These are phyloP conservation scores for Poeciliopsis occidentalis DNA, from an alignment of 2,113 vertebrate genomes.

Conservation along the genomic window DNA sequence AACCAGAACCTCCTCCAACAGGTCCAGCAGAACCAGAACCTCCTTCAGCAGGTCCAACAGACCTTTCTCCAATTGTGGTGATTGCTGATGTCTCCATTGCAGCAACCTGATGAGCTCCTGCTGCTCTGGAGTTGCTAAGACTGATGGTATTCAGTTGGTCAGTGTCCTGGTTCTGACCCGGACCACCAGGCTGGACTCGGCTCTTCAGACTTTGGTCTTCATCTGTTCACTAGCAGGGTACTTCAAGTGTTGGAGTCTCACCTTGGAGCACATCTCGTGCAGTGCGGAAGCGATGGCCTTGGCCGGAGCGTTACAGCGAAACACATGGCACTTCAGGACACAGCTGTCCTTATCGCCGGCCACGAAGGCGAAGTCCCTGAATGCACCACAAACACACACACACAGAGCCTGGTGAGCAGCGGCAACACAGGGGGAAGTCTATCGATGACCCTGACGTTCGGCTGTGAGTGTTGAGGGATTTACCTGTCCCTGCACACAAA, in stretches of 20 bases:
- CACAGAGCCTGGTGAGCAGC: neutral
- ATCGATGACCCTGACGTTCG: conserved; percentile 9
- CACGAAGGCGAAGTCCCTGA: conserved; percentile 95
- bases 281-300: conserved; percentile 92
- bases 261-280: conserved; percentile 94
- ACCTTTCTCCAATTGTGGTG: neutral
- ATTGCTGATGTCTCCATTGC: neutral
- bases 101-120: neutral
- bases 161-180: too few species aligned
- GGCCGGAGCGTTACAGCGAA: conserved; percentile 92
- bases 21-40: neutral
- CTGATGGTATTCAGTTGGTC: neutral
- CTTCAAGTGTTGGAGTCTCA: conserved; percentile 39
- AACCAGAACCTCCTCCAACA: neutral
- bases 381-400: conserved; percentile 32
- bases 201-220: neutral
- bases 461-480: conserved; percentile 14
- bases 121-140: neutral
- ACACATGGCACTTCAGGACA: conserved; percentile 95
- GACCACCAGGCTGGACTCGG: neutral
- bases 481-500: conserved; percentile 73
- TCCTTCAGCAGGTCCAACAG: neutral
- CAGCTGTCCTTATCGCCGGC: conserved; percentile 95
- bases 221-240: neutral
- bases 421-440: neutral